Evolutionary conservation across 2,888 invertebrate species (phyloP).

Genomic region (Caenorhabditis becei): DNA sequence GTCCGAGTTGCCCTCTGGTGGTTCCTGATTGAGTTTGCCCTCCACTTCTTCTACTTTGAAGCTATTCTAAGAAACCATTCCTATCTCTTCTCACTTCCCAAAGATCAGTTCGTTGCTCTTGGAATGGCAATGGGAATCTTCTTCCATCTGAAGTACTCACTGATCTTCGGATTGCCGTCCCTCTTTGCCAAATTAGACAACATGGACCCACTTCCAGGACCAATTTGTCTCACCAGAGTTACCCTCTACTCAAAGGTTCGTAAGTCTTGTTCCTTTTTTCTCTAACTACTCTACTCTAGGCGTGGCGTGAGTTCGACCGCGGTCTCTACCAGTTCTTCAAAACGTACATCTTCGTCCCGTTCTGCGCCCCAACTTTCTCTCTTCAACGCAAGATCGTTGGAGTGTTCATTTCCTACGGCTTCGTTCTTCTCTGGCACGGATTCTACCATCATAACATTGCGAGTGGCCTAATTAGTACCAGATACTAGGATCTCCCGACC

Average conservation of each 20-base stretch:
- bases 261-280: neutral
- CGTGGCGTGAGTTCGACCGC: slow-evolving; percentile 83
- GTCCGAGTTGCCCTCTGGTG: slow-evolving; percentile 82
- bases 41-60: slow-evolving; percentile 82
- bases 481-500: neutral
- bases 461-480: slow-evolving; percentile 35
- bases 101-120: slow-evolving; percentile 78
- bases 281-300: slow-evolving; percentile 39
- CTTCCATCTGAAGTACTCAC: slow-evolving; percentile 83
- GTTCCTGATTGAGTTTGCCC: slow-evolving; percentile 80
- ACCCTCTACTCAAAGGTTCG: slow-evolving; percentile 82
- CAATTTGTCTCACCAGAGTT: slow-evolving; percentile 83
- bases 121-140: slow-evolving; percentile 82
- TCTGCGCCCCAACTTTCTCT: slow-evolving; percentile 82
- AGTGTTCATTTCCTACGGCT: slow-evolving; percentile 82
- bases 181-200: slow-evolving; percentile 82
- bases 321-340: slow-evolving; percentile 83
- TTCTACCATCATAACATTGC: slow-evolving; percentile 82
- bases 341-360: slow-evolving; percentile 83
- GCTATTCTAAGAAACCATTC: slow-evolving; percentile 78
- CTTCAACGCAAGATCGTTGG: slow-evolving; percentile 82
- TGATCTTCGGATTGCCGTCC: slow-evolving; percentile 83
- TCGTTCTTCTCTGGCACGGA: slow-evolving; percentile 83
- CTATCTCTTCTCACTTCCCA: slow-evolving; percentile 71
- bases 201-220: slow-evolving; percentile 82